A percentile compares a stretch with the other conserved stretches of the same genome.
Evolutionary conservation across 2,797 vertebrate genomes (phyloP).

Genomic region (Coluber constrictor): DNA sequence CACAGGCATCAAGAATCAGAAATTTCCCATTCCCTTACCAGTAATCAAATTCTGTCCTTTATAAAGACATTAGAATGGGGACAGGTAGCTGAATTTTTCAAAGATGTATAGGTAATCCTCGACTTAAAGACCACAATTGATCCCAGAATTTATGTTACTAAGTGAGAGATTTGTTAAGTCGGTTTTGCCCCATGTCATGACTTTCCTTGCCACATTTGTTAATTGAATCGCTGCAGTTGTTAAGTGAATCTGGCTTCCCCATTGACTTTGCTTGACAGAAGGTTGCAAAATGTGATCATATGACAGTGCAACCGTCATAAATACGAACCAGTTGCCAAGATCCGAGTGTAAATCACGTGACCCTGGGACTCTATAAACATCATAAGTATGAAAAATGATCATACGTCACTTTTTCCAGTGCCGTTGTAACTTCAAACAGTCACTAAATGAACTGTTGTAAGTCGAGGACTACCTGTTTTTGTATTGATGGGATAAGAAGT

Average conservation of each 20-base stretch:
- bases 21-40: not conserved
- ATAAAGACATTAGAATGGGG: not conserved
- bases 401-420: not conserved
- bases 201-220: not conserved
- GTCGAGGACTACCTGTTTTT: not conserved
- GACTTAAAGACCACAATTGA: not conserved
- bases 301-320: not conserved
- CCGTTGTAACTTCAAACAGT: not conserved
- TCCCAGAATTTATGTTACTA: not conserved
- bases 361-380: not conserved
- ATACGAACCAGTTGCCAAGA: not conserved
- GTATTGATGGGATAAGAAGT: not conserved
- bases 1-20: not conserved
- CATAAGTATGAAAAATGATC: not conserved
- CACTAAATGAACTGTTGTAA: not conserved
- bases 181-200: not conserved
- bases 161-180: not conserved
- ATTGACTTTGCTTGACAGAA: not conserved
- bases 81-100: not conserved
- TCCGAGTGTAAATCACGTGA: not conserved
- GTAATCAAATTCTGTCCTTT: not conserved
- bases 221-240: not conserved
- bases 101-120: not conserved
- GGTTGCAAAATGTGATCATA: not conserved
- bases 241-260: not conserved